A percentile compares a stretch with the other conserved stretches of the same genome.
Conservation (phyloP, 2,888 invertebrate species). For the Lasioglossum marginatum region DNA sequence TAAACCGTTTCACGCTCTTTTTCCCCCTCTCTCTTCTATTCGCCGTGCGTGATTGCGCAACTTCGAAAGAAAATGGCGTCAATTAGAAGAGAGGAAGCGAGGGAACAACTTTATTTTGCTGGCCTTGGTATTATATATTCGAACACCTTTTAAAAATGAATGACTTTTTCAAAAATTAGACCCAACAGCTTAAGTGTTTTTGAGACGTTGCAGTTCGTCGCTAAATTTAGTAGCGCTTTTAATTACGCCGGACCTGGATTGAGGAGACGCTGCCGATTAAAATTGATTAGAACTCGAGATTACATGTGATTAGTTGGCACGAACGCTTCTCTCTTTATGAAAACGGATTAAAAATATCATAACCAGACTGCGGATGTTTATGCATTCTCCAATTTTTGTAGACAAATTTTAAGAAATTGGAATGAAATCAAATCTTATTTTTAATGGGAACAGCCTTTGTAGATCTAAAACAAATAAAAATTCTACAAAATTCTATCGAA, state of each 20-base stretch:
- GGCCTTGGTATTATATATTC: no score
- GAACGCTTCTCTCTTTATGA: neutral
- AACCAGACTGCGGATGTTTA: no score
- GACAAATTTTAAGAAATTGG: no score
- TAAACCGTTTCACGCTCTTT: neutral
- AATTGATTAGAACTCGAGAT: slow-evolving; percentile 19
- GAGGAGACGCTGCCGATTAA: neutral
- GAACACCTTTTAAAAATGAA: no score
- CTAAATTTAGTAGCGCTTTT: slow-evolving; percentile 27
- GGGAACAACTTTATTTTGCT: no score
- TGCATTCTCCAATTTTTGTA: no score
- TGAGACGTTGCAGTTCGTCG: slow-evolving; percentile 24
- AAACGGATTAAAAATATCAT: neutral
- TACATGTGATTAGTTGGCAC: neutral
- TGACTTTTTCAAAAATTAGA: no score
- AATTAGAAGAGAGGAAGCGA: neutral
- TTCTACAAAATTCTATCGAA: no score
- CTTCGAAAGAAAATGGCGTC: neutral
- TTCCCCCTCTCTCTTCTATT: neutral
- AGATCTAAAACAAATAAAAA: no score
- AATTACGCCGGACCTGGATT: neutral
- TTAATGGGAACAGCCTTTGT: no score
- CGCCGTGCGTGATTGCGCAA: neutral
- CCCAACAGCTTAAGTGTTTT: no score
- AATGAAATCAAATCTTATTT: no score